Conservation (phyloP, 2,797 vertebrate species). For the Huso huso region DNA sequence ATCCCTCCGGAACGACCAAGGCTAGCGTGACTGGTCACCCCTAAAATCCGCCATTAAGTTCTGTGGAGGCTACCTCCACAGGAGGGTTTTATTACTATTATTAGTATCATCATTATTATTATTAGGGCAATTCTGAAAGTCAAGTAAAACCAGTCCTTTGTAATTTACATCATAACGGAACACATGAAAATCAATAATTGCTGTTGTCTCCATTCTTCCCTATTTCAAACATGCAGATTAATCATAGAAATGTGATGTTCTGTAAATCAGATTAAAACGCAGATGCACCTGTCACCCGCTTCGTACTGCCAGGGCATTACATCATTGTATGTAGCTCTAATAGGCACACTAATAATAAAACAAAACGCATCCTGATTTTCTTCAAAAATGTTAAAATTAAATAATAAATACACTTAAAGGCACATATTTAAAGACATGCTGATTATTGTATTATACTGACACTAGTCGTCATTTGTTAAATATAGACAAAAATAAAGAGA, state of each 20-base stretch:
- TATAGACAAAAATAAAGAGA: not conserved
- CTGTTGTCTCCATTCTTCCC: not conserved
- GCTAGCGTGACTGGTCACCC: no score
- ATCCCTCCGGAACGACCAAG: no score
- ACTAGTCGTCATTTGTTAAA: slow-evolving; percentile 8
- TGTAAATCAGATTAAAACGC: slow-evolving; percentile 5
- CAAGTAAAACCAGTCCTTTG: no score
- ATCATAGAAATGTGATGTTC: not conserved
- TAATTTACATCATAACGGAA: no score
- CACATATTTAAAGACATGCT: not conserved
- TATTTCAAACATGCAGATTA: not conserved
- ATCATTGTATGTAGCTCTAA: slow-evolving; percentile 3
- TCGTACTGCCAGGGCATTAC: not conserved
- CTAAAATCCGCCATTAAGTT: no score
- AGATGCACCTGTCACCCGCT: slow-evolving; percentile 2
- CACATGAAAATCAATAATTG: no score
- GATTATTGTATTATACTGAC: not conserved
- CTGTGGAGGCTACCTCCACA: no score
- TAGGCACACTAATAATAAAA: not conserved
- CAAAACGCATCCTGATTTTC: not conserved
- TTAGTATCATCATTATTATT: no score
- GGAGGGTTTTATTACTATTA: no score
- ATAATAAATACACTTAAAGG: not conserved
- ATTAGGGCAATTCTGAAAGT: no score
- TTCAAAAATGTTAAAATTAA: not conserved